Base-by-base conservation (phyloP, 2,797 vertebrate species). In the Muscicapa comitata region DNA sequence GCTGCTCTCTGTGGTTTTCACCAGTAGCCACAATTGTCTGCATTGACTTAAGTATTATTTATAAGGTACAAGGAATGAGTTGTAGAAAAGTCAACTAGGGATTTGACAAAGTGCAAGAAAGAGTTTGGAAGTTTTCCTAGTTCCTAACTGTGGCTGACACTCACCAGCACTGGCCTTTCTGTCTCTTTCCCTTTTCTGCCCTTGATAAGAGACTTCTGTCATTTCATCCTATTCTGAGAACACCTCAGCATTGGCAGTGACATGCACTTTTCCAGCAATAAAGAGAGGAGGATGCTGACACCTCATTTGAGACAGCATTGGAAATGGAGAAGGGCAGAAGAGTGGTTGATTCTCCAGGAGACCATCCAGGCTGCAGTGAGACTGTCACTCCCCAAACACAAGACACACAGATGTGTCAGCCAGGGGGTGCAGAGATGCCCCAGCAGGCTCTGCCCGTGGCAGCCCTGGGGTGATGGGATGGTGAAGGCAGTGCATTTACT, bases 11-110 rank as follows among this genome's bases (percentile, higher is more conserved):
- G 93, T 95, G 94, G 88, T 84, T 94, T 96, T 59, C 63, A 93
- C 84, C 66, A 93, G 94, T 95, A 96, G 96, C 90, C 95, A 95
- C 76, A 90, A 86, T 62, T 83, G 93, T 95, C 94, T 93, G 70
- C 25, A 2, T 96, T 95, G 79, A 95, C 58, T 95, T 92, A 88
- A 93, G 55, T 71, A 71, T 88, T 95, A 95, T 96, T 96, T 94
- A 94, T 63, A 96, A 95, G 86, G 75, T 87, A 87, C 55, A 70
- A 54, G 59, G 26, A 84, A 26, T 19, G 57, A 93, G 76, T 37
- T 86, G 90, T 73, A 28, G 74, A 89, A 88, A 91, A 95, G 66
- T 33, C 78, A 88, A 42, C 9, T 20, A 40, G 13, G 20, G 61
- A 88, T 74, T 80, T 83, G 70, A 95, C 68, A 72, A 91, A 90